Evolutionary conservation across 2,888 invertebrate species (phyloP).

Genomic region (Andrena trimmerana): DNA sequence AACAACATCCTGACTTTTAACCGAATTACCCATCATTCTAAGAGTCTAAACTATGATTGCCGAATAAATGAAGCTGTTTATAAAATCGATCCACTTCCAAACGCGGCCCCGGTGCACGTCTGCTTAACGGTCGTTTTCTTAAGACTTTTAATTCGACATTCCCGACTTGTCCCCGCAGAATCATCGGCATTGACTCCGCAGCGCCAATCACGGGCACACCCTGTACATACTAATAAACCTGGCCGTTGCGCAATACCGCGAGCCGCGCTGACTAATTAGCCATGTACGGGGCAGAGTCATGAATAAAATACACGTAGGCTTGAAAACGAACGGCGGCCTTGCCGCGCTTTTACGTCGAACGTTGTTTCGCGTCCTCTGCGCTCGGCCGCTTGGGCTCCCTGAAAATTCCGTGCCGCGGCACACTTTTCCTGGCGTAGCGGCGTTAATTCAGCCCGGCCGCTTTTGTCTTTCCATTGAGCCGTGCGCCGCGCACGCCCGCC

Average conservation of each 20-base stretch:
- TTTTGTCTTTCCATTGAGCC: conserved; percentile 29
- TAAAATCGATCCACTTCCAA: neutral
- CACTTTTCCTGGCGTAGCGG: conserved; percentile 29
- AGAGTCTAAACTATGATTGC: too few relatives aligned
- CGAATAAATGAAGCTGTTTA: too few relatives aligned
- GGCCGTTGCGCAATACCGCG: conserved; percentile 13
- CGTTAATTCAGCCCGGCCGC: conserved; percentile 1
- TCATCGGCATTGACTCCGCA: neutral
- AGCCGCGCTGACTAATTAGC: conserved; percentile 28
- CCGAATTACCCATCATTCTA: too few relatives aligned
- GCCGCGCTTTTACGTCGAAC: conserved; percentile 48
- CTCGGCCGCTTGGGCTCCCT: neutral
- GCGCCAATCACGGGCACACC: neutral
- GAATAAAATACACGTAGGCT: conserved; percentile 36
- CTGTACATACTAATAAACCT: neutral
- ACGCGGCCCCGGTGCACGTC: too few relatives aligned
- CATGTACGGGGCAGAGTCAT: conserved; percentile 3
- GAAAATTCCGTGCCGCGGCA: conserved; percentile 53
- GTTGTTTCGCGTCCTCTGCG: conserved; percentile 49
- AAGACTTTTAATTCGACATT: too few relatives aligned
- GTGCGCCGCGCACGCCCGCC: neutral
- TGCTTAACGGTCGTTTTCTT: too few relatives aligned
- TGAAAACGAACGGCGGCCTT: conserved; percentile 54
- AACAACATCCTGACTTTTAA: too few relatives aligned
- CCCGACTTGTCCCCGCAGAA: neutral